Conservation (phyloP, 2,888 invertebrate genomes). For the Eupeodes latifasciatus region DNA sequence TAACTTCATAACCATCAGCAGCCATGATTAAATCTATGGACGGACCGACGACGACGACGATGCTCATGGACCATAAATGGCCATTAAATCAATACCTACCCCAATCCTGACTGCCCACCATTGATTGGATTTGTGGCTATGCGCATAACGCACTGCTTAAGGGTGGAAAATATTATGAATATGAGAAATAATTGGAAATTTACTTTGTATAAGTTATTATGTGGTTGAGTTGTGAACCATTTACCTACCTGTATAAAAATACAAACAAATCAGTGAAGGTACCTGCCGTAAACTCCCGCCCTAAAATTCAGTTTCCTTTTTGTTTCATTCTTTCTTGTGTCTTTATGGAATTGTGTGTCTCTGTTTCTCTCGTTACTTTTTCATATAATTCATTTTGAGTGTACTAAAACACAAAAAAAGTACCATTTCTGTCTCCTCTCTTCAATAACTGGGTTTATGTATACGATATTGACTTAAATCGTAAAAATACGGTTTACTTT, state of each 20-base stretch:
- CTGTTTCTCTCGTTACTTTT: background rate
- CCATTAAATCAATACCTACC: constrained; percentile 1
- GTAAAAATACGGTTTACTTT: constrained; percentile 69
- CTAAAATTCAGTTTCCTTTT: background rate
- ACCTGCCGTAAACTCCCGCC: constrained; percentile 44
- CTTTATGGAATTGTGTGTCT: background rate
- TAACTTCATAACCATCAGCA: constrained; percentile 49
- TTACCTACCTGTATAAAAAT: constrained; percentile 13
- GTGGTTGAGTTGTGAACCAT: background rate
- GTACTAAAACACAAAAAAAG: constrained; percentile 10
- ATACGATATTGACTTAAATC: constrained; percentile 65
- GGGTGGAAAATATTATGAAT: constrained; percentile 14
- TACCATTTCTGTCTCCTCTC: background rate
- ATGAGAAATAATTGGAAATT: background rate
- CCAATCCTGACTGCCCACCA: background rate
- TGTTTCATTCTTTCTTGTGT: background rate
- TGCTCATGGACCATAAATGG: background rate
- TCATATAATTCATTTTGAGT: background rate
- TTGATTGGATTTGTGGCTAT: background rate
- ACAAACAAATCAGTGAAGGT: background rate
- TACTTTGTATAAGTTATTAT: background rate
- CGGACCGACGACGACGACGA: constrained; percentile 2
- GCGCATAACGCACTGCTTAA: background rate
- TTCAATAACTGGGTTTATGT: constrained; percentile 49
- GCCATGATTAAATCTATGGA: constrained; percentile 59